These are phyloP conservation scores for Enhydra lutris DNA, from an alignment of 2,113 vertebrate species.

Conservation along the genomic window DNA sequence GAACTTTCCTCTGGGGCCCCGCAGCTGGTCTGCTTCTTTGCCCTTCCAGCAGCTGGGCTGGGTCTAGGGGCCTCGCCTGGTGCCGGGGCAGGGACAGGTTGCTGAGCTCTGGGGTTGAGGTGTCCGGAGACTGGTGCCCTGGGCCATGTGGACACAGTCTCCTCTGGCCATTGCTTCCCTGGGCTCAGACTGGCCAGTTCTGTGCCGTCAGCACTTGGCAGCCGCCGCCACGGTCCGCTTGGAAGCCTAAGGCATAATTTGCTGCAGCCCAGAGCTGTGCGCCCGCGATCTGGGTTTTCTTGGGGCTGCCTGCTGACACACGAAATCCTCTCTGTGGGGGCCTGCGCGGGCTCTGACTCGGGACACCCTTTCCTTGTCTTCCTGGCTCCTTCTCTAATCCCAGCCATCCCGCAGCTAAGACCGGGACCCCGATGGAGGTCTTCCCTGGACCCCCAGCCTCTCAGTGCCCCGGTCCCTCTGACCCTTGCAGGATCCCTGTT, in stretches of 20 bases:
- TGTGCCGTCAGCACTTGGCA: constrained; percentile 82
- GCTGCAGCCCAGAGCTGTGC: constrained; percentile 52
- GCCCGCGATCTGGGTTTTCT: constrained; percentile 46
- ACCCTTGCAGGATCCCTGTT: background rate
- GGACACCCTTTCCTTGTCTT: background rate
- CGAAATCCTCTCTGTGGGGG: background rate
- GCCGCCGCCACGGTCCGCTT: constrained; percentile 44
- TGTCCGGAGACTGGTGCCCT: background rate
- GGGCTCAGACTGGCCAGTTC: background rate
- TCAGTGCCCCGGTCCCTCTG: background rate
- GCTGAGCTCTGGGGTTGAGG: too few relatives aligned
- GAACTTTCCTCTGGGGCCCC: accelerated
- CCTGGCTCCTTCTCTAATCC: background rate
- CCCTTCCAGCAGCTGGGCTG: too few relatives aligned
- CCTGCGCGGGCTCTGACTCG: accelerated
- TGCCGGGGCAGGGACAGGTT: background rate
- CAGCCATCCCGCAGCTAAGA: accelerated
- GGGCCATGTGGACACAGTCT: background rate
- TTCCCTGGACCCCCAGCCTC: background rate
- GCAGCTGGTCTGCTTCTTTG: accelerated
- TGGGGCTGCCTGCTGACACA: constrained; percentile 52
- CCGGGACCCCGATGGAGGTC: too few relatives aligned
- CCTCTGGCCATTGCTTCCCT: background rate
- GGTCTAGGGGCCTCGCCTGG: background rate
- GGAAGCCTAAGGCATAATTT: constrained; percentile 77